Percentiles rank a stretch among this genome's conserved stretches.
Evolutionary conservation across 2,888 invertebrate species (phyloP).

Genomic region (Calliopum simillimum): DNA sequence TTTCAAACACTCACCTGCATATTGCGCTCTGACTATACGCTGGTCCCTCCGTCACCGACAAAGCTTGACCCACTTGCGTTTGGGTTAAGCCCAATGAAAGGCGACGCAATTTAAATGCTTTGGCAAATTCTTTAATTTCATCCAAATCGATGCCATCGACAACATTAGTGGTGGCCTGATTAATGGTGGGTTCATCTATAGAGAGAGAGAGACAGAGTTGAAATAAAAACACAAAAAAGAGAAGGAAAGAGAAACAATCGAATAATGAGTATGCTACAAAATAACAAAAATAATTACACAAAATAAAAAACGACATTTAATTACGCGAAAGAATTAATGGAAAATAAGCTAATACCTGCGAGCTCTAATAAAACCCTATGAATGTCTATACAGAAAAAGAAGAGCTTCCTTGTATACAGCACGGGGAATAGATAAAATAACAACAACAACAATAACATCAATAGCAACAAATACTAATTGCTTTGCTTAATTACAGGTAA

Average conservation of each 20-base stretch:
- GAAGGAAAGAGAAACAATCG: constrained; percentile 30
- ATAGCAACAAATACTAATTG: constrained; percentile 23
- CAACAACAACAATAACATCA: constrained; percentile 5
- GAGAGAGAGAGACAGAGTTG: too few species aligned
- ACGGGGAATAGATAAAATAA: background rate
- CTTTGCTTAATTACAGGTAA: constrained; percentile 57
- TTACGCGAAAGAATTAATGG: too few species aligned
- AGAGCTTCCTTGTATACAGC: background rate
- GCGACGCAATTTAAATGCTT: constrained; percentile 94
- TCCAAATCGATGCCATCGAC: constrained; percentile 97
- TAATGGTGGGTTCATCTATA: constrained; percentile 90
- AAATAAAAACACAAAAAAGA: constrained; percentile 36
- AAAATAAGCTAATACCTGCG: too few species aligned
- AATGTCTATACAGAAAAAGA: constrained; percentile 5
- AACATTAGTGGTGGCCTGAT: constrained; percentile 92
- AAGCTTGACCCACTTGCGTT: constrained; percentile 97
- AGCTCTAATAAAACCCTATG: constrained; percentile 4
- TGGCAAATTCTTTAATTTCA: constrained; percentile 98
- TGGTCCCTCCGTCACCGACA: constrained; percentile 96
- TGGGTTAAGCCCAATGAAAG: constrained; percentile 94
- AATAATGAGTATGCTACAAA: background rate
- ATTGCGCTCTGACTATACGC: constrained; percentile 99
- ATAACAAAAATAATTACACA: background rate
- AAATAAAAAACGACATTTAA: background rate
- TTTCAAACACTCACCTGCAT: constrained; percentile 84